Base-by-base conservation (phyloP, 2,888 invertebrate genomes). In the Leptopterna dolabrata region DNA sequence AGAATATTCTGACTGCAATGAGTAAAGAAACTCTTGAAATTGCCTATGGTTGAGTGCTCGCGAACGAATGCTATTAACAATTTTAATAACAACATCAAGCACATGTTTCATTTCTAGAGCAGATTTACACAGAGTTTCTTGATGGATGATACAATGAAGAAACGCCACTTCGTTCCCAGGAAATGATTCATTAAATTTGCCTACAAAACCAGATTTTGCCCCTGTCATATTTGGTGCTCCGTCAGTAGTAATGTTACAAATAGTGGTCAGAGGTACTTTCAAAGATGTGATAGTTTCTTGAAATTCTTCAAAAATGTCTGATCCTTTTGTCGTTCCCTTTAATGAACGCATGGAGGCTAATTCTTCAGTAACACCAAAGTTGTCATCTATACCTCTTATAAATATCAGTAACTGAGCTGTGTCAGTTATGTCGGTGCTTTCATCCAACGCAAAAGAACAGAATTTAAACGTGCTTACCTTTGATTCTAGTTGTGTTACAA, bases 141-240 rank as follows among this genome's bases (percentile, higher is more conserved):
- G 89, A 87, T 90, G 89, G 86, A 90, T 89, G 78, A 89, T 88
- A 88, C 89, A 89, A 88, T 90, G 88, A 70, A 89, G 84, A 89
- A 89, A 89, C 82, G 89, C 73, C n/a, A n/a, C n/a, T n/a, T n/a
- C n/a, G n/a, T n/a, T n/a, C n/a, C n/a, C n/a, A n/a, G n/a, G n/a
- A n/a, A n/a, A 47, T 47, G 47, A 47, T 47, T 47, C 47, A 14
- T 47, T 47, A 47, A 47, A 47, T 47, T 47, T 47, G 47, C 47
- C 47, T 11, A 47, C 47, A 47, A 47, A 11, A 47, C 47, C 47
- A 47, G 47, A 47, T 47, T n/a, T n/a, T n/a, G n/a, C n/a, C n/a
- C n/a, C n/a, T n/a, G n/a, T n/a, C n/a, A n/a, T n/a, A n/a, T n/a
- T n/a, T n/a, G n/a, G n/a, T n/a, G n/a, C n/a, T n/a, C n/a, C n/a